Base-by-base conservation (phyloP, 2,888 invertebrate genomes). In the Drosophila dives region DNA sequence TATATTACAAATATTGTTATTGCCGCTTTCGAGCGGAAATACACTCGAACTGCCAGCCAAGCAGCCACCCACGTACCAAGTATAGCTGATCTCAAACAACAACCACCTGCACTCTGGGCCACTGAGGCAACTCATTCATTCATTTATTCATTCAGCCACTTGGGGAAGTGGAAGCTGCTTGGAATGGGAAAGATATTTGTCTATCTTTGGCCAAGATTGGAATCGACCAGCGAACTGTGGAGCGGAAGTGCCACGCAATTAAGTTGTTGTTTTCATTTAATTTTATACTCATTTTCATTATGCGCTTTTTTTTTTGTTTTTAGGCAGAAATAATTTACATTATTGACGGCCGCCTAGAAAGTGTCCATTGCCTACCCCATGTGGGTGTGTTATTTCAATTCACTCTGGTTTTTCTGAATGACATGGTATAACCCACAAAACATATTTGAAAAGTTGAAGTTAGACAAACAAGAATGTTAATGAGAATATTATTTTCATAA, bases 21-120 rank as follows among this genome's bases (percentile, higher is more conserved):
- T 82, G 83, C 80, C 80, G 77, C 86, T 90, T 73, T 81, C 80
- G 85, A 90, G 86, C 88, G 88, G 88, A 88, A 88, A 88, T 88
- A 89, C 83, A 81, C 75, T 86, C 88, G 72, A 83, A 73, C 72
- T 80, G 77, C 79, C 74, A 71, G 64, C 59, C 48, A 72, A 63
- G 61, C 59, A 40, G 58, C 63, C 75, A 63, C 78, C 86, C 70
- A 86, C 90, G 81, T 72, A 50, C 51, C 65, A 63, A 0, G 1
- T 29, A 42, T 6, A 49, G 38, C 64, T 60, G 23, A 68, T 26
- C 64, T 83, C 71, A 72, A 64, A 34, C 80, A 72, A 72, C 64
- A 77, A 61, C 71, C 80, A 85, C 85, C 89, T 85, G 85, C 85
- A 87, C 72, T 72, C 53, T 80, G 51, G 56, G 61, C 59, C 59